Evolutionary conservation across 2,113 vertebrate species (phyloP).

Genomic region (Thunnus thynnus): DNA sequence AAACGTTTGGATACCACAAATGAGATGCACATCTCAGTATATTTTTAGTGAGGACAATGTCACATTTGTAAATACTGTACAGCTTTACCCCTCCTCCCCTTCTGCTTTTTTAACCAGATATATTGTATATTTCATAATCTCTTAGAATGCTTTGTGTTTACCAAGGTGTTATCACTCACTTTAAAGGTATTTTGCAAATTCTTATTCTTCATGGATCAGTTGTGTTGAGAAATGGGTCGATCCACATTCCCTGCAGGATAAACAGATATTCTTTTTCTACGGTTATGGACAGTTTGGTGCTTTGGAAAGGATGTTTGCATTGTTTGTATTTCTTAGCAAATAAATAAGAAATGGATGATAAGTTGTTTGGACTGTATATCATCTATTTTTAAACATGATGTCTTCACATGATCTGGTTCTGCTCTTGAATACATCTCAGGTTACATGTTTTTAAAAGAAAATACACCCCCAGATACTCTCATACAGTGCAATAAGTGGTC

Average conservation of each 20-base stretch:
- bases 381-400: constrained; percentile 29
- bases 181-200: constrained; percentile 55
- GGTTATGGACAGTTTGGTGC: constrained; percentile 55
- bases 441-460: background rate
- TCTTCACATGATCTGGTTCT: background rate
- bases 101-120: constrained; percentile 48
- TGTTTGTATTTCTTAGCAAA: constrained; percentile 84
- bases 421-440: background rate
- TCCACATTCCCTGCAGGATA: constrained; percentile 47
- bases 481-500: too few species aligned
- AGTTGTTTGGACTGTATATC: constrained; percentile 45
- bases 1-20: constrained; percentile 48
- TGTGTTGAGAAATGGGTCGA: constrained; percentile 45
- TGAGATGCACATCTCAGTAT: constrained; percentile 36
- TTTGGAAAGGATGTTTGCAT: constrained; percentile 81
- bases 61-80: constrained; percentile 75
- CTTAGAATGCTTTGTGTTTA: constrained; percentile 40
- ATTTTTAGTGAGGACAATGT: constrained; percentile 51
- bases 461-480: background rate
- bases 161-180: constrained; percentile 43
- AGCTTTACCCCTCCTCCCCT: background rate
- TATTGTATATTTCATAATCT: constrained; percentile 73
- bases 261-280: constrained; percentile 49
- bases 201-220: constrained; percentile 42
- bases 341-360: constrained; percentile 75